Base-by-base conservation (phyloP, 2,113 vertebrate species). In the Saccopteryx bilineata region DNA sequence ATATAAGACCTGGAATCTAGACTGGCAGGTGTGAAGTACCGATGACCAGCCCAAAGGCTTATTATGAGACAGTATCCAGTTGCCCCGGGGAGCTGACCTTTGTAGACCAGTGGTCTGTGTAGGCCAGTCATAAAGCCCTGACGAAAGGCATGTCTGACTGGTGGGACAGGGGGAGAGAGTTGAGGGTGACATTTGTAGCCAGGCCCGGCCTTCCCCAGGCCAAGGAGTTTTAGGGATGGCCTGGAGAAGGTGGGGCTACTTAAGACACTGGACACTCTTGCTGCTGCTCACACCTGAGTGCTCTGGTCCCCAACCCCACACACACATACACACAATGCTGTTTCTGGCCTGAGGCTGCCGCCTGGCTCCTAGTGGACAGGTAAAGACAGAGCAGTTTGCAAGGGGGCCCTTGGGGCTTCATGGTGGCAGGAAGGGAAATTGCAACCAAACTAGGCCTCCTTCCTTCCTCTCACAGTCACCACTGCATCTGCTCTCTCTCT, bases 361-460 rank as follows among this genome's bases (percentile, higher is more conserved):
- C 60, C 52, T 71, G 66, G 81, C 33, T 84, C 33, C 46, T 63
- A 39, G 58, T 68, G 71, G 74, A 89, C 54, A 9, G 33, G 63
- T 56, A 24, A 86, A 75, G 68, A 78, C 11, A 60, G 69, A 95
- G n/a, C 54, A 39, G 21, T 92, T 92, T 92, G 76, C n/a, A 26
- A 65, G 78, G 13, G n/a, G 50, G 46, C 31, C 33, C 75, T 85
- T 83, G 58, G 50, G 86, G 31, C 92, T 50, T 7, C 72, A 82
- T 78, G 28, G 66, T 80, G 19, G 21, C 76, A 56, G 17, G 33
- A 96, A 74, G 82, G 81, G 85, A 95, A 95, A 82, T 86, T 78
- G 75, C 61, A 19, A 95, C 72, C 50, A 66, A 39, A 68, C 48
- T 50, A 50, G 66, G 54, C 50, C 81, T 89, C 48, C 46, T 94